A percentile compares a stretch with the other conserved stretches of the same genome.
phyloP scores from a whole-genome alignment of 1,140 invertebrate species.

The Zaprionus nigranus region DNA sequence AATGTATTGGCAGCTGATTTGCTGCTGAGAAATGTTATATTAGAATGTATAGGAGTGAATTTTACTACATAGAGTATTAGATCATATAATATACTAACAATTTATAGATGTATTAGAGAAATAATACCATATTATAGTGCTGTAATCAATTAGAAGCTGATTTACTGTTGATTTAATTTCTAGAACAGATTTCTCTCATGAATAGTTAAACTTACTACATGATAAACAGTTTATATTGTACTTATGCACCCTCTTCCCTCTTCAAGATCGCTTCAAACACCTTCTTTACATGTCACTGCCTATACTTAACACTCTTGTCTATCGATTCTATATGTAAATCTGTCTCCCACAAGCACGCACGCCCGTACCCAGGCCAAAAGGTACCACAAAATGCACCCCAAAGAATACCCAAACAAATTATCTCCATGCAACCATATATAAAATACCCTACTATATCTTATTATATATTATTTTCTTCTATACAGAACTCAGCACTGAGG shows the following conservation, averaged over 20 bases:
- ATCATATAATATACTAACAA: not conserved
- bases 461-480: not conserved
- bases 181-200: too few relatives aligned
- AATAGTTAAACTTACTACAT: not conserved
- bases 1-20: too few relatives aligned
- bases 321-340: slow-evolving; percentile 39
- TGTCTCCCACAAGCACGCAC: slow-evolving; percentile 77
- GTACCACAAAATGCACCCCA: slow-evolving; percentile 65
- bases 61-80: not conserved
- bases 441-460: not conserved
- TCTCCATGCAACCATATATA: not conserved
- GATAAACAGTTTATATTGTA: not conserved
- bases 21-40: not conserved
- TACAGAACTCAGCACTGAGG: slow-evolving; percentile 86
- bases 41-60: not conserved
- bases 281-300: not conserved
- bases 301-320: slow-evolving; percentile 19
- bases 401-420: not conserved
- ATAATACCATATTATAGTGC: not conserved
- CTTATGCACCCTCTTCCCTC: not conserved
- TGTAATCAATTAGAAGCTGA: not conserved
- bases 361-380: slow-evolving; percentile 76
- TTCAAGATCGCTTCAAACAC: not conserved
- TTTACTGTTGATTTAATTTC: too few relatives aligned
- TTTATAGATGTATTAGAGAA: not conserved